phyloP scores from a whole-genome alignment of 2,113 vertebrate genomes.

The Hippotragus niger region DNA sequence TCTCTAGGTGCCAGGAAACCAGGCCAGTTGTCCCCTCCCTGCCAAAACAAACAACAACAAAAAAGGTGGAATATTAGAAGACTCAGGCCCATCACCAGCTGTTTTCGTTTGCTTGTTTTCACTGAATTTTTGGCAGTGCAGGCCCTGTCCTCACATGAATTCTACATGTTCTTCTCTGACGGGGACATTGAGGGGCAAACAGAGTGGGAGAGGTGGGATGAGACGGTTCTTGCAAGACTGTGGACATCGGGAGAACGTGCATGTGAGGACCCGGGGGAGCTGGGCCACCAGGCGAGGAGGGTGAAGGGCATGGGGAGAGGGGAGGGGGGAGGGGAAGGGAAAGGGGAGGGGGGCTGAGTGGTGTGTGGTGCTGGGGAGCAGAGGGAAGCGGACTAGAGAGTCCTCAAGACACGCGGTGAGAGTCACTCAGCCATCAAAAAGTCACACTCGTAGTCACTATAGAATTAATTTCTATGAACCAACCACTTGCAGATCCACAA shows the following conservation, averaged over 20 bases:
- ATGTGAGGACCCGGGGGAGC: rapidly evolving
- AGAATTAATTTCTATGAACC: not conserved
- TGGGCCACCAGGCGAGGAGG: not conserved
- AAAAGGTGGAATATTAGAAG: not conserved
- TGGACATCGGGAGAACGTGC: not conserved
- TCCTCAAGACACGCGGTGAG: rapidly evolving
- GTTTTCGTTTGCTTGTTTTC: not conserved
- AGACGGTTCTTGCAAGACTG: not conserved
- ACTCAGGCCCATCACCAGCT: not conserved
- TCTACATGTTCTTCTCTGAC: rapidly evolving
- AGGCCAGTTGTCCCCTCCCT: not conserved
- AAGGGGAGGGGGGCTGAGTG: too few species aligned
- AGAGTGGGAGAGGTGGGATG: not conserved
- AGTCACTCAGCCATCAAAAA: not conserved
- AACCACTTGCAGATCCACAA: not conserved
- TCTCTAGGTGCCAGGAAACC: not conserved
- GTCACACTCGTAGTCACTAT: too few species aligned
- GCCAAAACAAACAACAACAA: not conserved
- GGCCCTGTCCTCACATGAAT: not conserved
- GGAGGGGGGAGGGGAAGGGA: rapidly evolving
- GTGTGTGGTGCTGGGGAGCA: not conserved
- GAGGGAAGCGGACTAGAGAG: not conserved
- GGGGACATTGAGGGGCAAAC: not conserved
- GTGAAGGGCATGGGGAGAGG: rapidly evolving
- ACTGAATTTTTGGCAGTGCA: not conserved